Base-by-base conservation (phyloP, 92 coral and sea anemone genomes). In the Ricordea florida region DNA sequence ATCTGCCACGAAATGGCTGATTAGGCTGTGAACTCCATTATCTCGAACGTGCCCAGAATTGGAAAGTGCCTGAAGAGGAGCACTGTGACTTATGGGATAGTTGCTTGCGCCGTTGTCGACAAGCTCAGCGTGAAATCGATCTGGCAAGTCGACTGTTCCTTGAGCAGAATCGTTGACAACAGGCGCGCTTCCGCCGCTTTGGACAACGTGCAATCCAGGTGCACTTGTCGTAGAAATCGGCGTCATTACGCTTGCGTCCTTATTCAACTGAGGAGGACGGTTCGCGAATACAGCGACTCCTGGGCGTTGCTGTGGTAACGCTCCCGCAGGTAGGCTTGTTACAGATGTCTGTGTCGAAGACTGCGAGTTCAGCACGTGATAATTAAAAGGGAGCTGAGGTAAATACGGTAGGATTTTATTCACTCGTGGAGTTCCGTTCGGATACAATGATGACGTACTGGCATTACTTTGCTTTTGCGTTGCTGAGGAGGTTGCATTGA, bases 151-250 rank as follows among this genome's bases (percentile, higher is more conserved):
- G 1, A 41, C 27, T 6, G 77, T 38, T 17, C 29, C n/a, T 23
- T 70, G 52, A 21, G 31, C 21, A 16, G n/a, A 28, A 27, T 13
- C 44, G 13, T 40, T 32, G 28, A 14, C 21, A 10, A 11, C 33
- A 4, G 55, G 10, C 20, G 17, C 40, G 43, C 56, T 26, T 55
- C 53, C 55, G 56, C 13, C 41, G 5, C 65, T 65, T 41, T 53
- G 65, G 6, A 55, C 18, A 47, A 70, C 65, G 55, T 70, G 77
- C 15, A 70, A 27, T 1, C 77, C 77, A 26, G 63, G 63, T 5
- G 65, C 24, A 29, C 10, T 41, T 13, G 17, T 42, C 20, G 2
- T 13, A 13, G 22, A 14, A 1, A 53, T 17, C 10, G 66, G 14
- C 17, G 53, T 58, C 0, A 30, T 40, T 29, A n/a, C n/a, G n/a